phyloP scores from a whole-genome alignment of 2,113 vertebrate genomes.

The Callithrix jacchus region DNA sequence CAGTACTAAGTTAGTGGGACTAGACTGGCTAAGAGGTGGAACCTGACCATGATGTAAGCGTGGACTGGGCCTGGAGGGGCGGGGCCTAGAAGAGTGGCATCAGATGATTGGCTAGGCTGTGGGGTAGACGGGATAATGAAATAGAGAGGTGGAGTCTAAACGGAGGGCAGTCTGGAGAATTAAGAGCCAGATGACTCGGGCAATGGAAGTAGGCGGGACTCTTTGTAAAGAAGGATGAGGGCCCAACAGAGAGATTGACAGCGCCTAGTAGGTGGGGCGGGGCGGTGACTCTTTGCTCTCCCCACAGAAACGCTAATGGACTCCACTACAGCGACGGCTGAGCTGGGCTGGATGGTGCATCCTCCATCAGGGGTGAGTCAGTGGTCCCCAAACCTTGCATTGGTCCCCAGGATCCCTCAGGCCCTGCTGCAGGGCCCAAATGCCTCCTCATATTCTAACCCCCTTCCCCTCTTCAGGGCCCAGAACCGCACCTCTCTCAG shows the following conservation, averaged over 20 bases:
- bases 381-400: background rate
- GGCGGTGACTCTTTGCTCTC: constrained; percentile 56
- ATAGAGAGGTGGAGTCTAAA: background rate
- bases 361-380: constrained; percentile 93
- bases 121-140: background rate
- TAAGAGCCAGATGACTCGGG: too few relatives aligned
- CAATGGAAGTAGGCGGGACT: background rate
- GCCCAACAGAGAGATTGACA: background rate
- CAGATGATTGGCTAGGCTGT: background rate
- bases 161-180: background rate
- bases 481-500: background rate
- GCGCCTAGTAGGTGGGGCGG: background rate
- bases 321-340: constrained; percentile 95
- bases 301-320: constrained; percentile 95
- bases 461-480: background rate
- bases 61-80: background rate
- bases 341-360: constrained; percentile 95
- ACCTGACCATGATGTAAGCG: too few relatives aligned
- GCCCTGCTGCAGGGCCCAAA: fast-evolving
- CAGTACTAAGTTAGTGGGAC: background rate
- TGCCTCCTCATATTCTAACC: constrained; percentile 78
- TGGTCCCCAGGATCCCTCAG: background rate
- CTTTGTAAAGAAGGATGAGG: background rate
- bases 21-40: background rate
- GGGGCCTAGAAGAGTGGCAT: background rate